Evolutionary conservation across 2,113 vertebrate species (phyloP), one percentile per base, ranked within the genome.

Genomic region (Thalassoma bifasciatum): DNA sequence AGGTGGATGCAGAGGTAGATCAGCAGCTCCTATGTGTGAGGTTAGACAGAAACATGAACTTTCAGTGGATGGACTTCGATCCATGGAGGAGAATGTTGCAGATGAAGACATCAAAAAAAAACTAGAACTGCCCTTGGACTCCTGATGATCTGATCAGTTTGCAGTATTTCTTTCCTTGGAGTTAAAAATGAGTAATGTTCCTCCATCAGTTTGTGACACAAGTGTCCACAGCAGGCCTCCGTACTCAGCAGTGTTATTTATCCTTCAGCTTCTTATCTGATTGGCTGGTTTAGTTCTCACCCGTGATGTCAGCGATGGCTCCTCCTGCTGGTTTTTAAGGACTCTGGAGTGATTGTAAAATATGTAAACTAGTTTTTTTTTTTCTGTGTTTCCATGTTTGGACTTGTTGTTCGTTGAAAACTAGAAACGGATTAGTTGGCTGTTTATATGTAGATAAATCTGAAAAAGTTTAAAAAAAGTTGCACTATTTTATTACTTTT

Each of bases 401-500:
- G 56, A 77, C n/a, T 62, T 23, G 42, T 47, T 36, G 70, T 81
- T 75, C 50, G 54, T 88, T 84, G 77, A 11, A 75, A 38, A 19
- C 2, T 44, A 71, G 34, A 70, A 77, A 22, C 7, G 22, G 26
- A 52, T 86, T 75, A 67, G 77, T 88, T 88, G 81, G 79, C 75
- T 93, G 93, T 93, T 88, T 81, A 90, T 91, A 93, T 93, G 92
- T 93, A 92, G 92, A 92, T 93, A 91, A 82, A 72, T 68, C 68
- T 82, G 79, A 82, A 82, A 86, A 88, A 79, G 83, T 91, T 89
- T 86, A 89, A 87, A 92, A 76, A 46, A 84, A 82, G 87, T 88
- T 92, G 85, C 87, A 92, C 90, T 94, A 93, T 94, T 94, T 94
- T 94, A 93, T 90, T 93, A 94, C 91, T 92, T 94, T 94, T 93